Evolutionary conservation across 2,113 vertebrate species (phyloP), one percentile per base, ranked within the genome.

Genomic region (Electrona antarctica): DNA sequence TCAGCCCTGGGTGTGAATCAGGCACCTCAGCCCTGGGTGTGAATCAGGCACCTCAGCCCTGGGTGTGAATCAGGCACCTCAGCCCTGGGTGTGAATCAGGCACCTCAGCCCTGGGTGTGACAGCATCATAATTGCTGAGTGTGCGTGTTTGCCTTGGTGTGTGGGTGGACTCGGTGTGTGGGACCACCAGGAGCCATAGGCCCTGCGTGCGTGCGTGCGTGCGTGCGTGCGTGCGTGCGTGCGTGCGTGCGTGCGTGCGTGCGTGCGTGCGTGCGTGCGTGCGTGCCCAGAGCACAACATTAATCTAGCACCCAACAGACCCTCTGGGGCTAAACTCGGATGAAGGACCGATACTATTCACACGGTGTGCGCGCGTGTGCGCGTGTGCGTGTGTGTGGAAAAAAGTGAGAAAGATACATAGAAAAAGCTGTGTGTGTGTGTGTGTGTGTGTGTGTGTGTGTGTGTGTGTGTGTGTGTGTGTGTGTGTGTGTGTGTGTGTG

Each of bases 71-170:
- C 72, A 67, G 64, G 60, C 33, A 47, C 49, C 21, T 13, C n/a
- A n/a, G n/a, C n/a, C n/a, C n/a, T n/a, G n/a, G n/a, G n/a, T n/a
- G n/a, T 67, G 41, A 74, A 67, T 74, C 72, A 67, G 64, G 60
- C 33, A 47, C 49, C 21, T 13, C 14, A 56, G 49, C 58, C 64
- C 60, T 48, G 57, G 64, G 28, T 3, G 5, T 61, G 64, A 50
- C 64, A 74, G 41, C 48, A 60, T 68, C 60, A 48, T 69, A 56
- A 75, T 69, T 68, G 55, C 71, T 45, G 48, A 12, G 57, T 67
- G 48, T 15, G 8, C 12, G 33, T 41, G 33, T 41, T 2, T 4
- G 33, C 33, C 33, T 41, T 6, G 33, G 33, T 41, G 33, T 41
- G 33, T 41, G 33, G 33, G 33, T 41, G 33, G 33, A 41, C 33